phyloP scores from a whole-genome alignment of 2,888 invertebrate genomes.

The Lasioglossum pauxillum region DNA sequence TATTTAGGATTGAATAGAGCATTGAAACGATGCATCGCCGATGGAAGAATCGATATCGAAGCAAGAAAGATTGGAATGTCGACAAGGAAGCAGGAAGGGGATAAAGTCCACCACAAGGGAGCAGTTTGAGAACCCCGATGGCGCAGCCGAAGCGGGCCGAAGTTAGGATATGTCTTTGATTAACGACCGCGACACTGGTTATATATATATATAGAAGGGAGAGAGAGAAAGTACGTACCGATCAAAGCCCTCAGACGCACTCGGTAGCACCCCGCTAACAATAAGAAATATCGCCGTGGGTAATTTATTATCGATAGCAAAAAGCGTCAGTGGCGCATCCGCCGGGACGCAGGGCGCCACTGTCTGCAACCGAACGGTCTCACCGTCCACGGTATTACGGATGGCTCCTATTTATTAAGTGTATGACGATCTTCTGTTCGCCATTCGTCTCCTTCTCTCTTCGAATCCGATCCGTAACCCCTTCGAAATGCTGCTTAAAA shows the following conservation, averaged over 20 bases:
- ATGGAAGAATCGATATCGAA: not conserved
- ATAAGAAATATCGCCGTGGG: conserved; percentile 83
- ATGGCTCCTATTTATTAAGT: conserved; percentile 81
- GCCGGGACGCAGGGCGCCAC: conserved; percentile 59
- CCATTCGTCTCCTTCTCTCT: conserved; percentile 36
- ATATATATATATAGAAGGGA: conserved; percentile 64
- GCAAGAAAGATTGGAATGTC: conserved; percentile 3
- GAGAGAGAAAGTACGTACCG: conserved; percentile 71
- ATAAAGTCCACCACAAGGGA: conserved; percentile 53
- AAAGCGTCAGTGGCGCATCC: conserved; percentile 75
- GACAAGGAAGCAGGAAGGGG: conserved; percentile 35
- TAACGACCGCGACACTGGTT: conserved; percentile 78
- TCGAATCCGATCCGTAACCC: not conserved
- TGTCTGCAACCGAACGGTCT: conserved; percentile 60
- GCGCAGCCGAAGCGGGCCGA: conserved; percentile 42
- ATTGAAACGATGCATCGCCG: not conserved
- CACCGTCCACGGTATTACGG: conserved; percentile 75
- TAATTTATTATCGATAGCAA: conserved; percentile 83
- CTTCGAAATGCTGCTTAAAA: not conserved
- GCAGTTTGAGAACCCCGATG: conserved; percentile 44
- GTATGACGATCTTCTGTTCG: conserved; percentile 64
- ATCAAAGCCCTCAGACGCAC: conserved; percentile 82
- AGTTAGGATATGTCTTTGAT: conserved; percentile 76
- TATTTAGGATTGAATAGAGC: not conserved
- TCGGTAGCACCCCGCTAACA: conserved; percentile 79